These are phyloP conservation scores for Synergus laeviventris DNA, from an alignment of 2,888 invertebrate genomes.

Conservation along the genomic window DNA sequence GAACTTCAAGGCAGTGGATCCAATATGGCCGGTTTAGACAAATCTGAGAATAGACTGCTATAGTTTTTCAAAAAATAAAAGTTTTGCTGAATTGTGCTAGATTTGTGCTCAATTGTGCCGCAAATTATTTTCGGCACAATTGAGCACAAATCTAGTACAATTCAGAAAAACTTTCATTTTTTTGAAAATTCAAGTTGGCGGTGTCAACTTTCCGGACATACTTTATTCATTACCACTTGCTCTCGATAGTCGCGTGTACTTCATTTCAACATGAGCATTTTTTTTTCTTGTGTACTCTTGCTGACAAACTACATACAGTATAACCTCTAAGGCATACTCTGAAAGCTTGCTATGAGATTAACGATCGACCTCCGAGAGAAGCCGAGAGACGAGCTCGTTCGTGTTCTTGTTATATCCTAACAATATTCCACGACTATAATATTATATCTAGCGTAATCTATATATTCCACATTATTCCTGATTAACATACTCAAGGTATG, in stretches of 20 bases:
- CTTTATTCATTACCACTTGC: constrained; percentile 30
- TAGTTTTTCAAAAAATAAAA: too few relatives aligned
- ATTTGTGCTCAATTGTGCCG: too few relatives aligned
- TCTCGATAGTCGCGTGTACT: constrained; percentile 7
- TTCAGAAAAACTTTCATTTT: too few relatives aligned
- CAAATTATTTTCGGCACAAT: too few relatives aligned
- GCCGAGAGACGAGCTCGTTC: constrained; percentile 23
- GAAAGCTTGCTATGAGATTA: constrained; percentile 29
- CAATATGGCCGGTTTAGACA: too few relatives aligned
- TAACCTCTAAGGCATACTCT: constrained; percentile 11
- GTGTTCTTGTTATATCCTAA: constrained; percentile 33
- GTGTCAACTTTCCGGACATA: too few relatives aligned
- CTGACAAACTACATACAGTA: constrained; percentile 1
- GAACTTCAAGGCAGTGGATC: too few relatives aligned
- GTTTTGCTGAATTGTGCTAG: too few relatives aligned
- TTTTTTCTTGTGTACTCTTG: constrained; percentile 11
- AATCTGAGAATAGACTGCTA: too few relatives aligned
- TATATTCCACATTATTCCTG: constrained; percentile 13
- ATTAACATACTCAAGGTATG: background rate
- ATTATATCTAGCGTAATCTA: constrained; percentile 7
- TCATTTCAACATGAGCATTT: constrained; percentile 27
- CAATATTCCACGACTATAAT: constrained; percentile 18
- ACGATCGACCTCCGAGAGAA: constrained; percentile 34
- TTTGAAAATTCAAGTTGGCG: too few relatives aligned
- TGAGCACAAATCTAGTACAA: too few relatives aligned